These are phyloP conservation scores for Portevinia maculata DNA, from an alignment of 2,888 invertebrate genomes.

Conservation along the genomic window DNA sequence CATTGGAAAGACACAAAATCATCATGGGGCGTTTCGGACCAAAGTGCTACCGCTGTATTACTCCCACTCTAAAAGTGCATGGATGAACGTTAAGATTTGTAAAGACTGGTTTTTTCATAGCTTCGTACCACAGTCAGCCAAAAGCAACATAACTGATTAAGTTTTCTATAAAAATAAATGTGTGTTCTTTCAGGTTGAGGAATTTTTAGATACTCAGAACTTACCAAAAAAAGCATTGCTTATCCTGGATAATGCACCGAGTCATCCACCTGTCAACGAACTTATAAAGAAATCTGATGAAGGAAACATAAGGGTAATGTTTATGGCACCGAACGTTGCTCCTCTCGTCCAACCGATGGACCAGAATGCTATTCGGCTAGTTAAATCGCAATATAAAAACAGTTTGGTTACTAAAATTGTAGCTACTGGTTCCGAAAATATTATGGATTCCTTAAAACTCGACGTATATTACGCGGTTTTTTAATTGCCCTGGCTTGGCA, in stretches of 20 bases:
- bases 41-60: constrained; percentile 7
- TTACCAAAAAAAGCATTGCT: too few relatives aligned
- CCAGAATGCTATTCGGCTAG: too few relatives aligned
- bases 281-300: too few relatives aligned
- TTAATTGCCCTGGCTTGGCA: background rate
- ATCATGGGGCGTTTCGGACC: constrained; percentile 10
- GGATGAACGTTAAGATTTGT: too few relatives aligned
- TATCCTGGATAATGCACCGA: too few relatives aligned
- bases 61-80: too few relatives aligned
- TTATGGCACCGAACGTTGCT: background rate
- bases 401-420: background rate
- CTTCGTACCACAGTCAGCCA: constrained; percentile 1
- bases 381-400: background rate
- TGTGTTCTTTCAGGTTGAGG: background rate
- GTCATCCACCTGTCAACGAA: too few relatives aligned
- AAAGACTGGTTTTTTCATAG: constrained; percentile 1
- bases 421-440: too few relatives aligned
- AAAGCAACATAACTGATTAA: background rate
- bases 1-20: constrained; percentile 10
- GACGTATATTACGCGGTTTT: background rate
- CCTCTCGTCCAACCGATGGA: too few relatives aligned
- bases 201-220: background rate
- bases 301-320: background rate
- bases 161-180: too few relatives aligned
- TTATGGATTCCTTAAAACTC: background rate